Conservation (phyloP, 2,797 vertebrate species). For the Serranus cabrilla region DNA sequence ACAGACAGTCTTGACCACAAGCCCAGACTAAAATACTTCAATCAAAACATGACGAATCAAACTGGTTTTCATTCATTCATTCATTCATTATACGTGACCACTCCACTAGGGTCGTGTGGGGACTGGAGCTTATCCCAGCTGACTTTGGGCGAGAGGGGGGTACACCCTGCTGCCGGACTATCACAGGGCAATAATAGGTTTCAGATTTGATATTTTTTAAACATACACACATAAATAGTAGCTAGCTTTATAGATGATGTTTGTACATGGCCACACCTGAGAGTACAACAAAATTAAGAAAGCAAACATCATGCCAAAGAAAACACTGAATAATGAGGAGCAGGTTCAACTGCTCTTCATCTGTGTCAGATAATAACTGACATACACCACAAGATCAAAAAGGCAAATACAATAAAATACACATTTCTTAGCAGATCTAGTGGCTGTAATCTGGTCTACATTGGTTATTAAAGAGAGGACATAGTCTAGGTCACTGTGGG, state of each 20-base stretch:
- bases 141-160: no score
- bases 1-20: constrained; percentile 16
- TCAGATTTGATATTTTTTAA: not conserved
- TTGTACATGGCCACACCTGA: constrained; percentile 7
- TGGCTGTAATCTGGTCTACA: constrained; percentile 15
- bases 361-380: constrained; percentile 32
- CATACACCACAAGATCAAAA: constrained; percentile 20
- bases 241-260: constrained; percentile 9
- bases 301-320: not conserved
- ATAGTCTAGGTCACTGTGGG: constrained; percentile 38
- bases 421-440: not conserved
- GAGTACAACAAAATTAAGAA: constrained; percentile 12
- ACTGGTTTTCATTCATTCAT: not conserved
- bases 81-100: no score
- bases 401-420: constrained; percentile 21
- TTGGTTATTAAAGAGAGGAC: constrained; percentile 40
- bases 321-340: constrained; percentile 26
- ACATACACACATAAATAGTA: not conserved
- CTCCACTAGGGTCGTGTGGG: no score
- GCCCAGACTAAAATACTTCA: constrained; percentile 14
- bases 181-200: no score
- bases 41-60: constrained; percentile 7
- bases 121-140: no score
- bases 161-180: no score
- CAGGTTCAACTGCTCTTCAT: constrained; percentile 34